These are phyloP conservation scores for Carcina quercana DNA, from an alignment of 2,888 invertebrate genomes.

Conservation along the genomic window DNA sequence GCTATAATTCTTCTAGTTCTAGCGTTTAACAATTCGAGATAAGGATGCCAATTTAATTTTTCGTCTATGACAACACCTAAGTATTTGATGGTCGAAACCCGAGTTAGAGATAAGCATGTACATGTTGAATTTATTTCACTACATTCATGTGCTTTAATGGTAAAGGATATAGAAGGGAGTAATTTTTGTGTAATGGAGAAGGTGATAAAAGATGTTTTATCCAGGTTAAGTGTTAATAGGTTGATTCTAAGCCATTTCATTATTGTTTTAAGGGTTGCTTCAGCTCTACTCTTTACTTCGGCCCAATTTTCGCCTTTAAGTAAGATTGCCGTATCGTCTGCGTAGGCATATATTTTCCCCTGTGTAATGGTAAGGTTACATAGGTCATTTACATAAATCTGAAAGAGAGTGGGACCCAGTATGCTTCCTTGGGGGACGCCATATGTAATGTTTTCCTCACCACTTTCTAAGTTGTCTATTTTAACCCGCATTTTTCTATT, in stretches of 20 bases:
- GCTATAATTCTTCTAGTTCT: conserved; percentile 14
- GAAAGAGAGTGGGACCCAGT: conserved; percentile 1
- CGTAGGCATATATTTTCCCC: conserved; percentile 5
- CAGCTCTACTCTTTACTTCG: not conserved
- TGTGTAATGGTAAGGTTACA: not conserved
- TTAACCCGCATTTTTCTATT: not conserved
- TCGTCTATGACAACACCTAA: conserved; percentile 7
- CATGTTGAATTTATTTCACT: not conserved
- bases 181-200: conserved; percentile 7
- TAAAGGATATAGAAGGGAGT: conserved; percentile 1
- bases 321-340: conserved; percentile 8
- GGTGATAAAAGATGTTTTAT: conserved; percentile 6
- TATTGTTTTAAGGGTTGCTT: not conserved
- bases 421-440: conserved; percentile 1
- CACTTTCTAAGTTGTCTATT: not conserved
- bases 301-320: conserved; percentile 4
- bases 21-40: conserved; percentile 9
- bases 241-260: conserved; percentile 5
- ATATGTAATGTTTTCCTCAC: not conserved
- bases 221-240: conserved; percentile 7
- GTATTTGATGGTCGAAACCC: conserved; percentile 3
- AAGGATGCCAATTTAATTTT: conserved; percentile 6
- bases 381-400: not conserved
- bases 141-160: not conserved
- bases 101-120: not conserved